phyloP scores from a whole-genome alignment of 2,113 vertebrate genomes.

The Eurypyga helias region DNA sequence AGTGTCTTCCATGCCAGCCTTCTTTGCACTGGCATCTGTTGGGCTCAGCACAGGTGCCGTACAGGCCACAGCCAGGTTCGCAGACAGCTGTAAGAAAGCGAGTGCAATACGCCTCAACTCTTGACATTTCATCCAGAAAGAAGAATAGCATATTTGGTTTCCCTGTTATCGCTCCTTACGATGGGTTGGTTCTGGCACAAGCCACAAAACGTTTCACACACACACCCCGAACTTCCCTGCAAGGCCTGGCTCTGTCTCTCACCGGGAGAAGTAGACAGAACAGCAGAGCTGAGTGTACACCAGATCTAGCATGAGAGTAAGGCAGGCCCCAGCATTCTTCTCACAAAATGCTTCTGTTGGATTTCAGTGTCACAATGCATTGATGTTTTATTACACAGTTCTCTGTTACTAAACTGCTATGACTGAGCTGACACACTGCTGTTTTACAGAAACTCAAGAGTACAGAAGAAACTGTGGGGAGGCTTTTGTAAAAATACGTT shows the following conservation, averaged over 20 bases:
- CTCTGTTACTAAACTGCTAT: not conserved
- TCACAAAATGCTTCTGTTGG: not conserved
- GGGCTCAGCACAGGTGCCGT: slow-evolving; percentile 84
- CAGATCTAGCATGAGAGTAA: not conserved
- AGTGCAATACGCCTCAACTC: not conserved
- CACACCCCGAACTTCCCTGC: not conserved
- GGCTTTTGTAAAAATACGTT: not conserved
- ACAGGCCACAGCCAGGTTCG: slow-evolving; percentile 83
- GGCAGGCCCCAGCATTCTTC: not conserved
- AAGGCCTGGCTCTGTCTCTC: not conserved
- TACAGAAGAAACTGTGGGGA: not conserved
- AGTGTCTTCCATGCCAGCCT: slow-evolving; percentile 87
- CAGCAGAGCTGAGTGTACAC: not conserved
- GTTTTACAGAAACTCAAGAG: not conserved
- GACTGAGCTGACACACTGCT: not conserved
- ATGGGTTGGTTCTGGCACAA: not conserved
- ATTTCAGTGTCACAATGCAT: not conserved
- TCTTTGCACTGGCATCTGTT: slow-evolving; percentile 88
- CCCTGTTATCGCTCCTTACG: not conserved
- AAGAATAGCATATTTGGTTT: not conserved
- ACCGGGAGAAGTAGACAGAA: not conserved
- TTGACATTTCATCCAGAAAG: not conserved
- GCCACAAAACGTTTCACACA: too few species aligned
- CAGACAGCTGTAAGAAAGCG: slow-evolving; percentile 81
- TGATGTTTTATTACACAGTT: not conserved